These are phyloP conservation scores for Heliconius melpomene DNA, from an alignment of 1,140 invertebrate species.

Conservation along the genomic window DNA sequence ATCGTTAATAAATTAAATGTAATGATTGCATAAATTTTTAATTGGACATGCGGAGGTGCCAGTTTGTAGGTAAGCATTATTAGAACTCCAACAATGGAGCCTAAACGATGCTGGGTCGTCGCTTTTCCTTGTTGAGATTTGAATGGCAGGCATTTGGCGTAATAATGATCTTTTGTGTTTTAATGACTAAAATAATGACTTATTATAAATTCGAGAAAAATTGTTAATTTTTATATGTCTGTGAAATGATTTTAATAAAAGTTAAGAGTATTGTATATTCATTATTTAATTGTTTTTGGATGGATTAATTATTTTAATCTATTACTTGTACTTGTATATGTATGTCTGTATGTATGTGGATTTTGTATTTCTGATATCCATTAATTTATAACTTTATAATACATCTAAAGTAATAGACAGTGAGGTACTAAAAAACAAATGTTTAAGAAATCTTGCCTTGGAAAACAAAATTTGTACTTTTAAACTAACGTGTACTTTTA, in stretches of 20 bases:
- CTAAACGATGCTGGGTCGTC: slow-evolving; percentile 59
- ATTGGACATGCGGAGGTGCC: not conserved
- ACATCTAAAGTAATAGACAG: not conserved
- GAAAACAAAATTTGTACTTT: no score
- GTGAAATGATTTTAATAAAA: not conserved
- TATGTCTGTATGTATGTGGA: no score
- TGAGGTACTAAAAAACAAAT: not conserved
- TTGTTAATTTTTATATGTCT: not conserved
- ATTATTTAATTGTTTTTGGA: not conserved
- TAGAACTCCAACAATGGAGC: slow-evolving; percentile 59
- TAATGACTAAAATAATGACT: slow-evolving; percentile 53
- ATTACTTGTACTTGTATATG: not conserved
- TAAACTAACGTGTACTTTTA: not conserved
- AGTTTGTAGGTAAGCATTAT: slow-evolving; percentile 47
- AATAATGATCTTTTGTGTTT: slow-evolving; percentile 64
- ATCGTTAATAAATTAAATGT: not conserved
- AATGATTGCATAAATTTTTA: slow-evolving; percentile 27
- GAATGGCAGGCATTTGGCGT: slow-evolving; percentile 57
- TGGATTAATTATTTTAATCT: not conserved
- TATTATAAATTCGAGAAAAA: not conserved
- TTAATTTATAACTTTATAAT: not conserved
- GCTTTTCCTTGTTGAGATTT: slow-evolving; percentile 55
- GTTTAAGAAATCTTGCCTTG: not conserved
- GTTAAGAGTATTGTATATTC: not conserved
- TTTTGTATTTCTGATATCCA: not conserved